Evolutionary conservation across 2,888 invertebrate genomes (phyloP), one percentile per base, ranked within the genome.

Genomic region (Leuctra nigra): DNA sequence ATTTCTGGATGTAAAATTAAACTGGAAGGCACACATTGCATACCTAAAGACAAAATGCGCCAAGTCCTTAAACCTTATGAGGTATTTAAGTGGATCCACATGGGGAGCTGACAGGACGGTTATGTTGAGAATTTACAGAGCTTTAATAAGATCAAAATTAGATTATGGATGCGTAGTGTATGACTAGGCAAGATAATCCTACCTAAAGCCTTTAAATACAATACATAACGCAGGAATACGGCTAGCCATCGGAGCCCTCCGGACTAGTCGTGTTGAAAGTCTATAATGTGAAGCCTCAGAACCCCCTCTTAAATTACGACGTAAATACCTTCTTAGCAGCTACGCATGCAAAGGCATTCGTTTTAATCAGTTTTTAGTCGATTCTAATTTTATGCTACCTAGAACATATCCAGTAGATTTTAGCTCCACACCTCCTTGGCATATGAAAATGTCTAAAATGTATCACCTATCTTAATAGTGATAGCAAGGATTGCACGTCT

Each of bases 191-290:
- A 2, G 1, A 4, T 20, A 13, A 1, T 23, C n/a, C 39, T 36
- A 38, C 20, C 18, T 38, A 4, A 33, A 36, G 22, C 1, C 18
- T 1, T 11, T 53, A 2, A 18, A 33, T 9, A 11, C 14, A 2
- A 24, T 38, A 22, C 53, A 35, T 23, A n/a, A 53, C 4, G 3
- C 53, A 20, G 53, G 36, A 16, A 22, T 29, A 2, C 11, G 16
- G 1, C 23, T 53, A 13, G 35, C 2, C 2, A 2, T n/a, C 14
- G 36, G 36, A 3, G 36, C 18, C 36, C 48, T 53, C n/a, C 20
- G 24, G 41, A 39, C 59, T 11, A 53, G 46, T 36, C 59, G 11
- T 4, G 38, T 38, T n/a, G 38, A 38, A 38, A 38, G 38, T n/a
- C 4, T 38, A 4, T n/a, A 38, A 7, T 38, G 38, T 38, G 38